Percentiles rank a stretch among this genome's conserved stretches.
These are phyloP conservation scores for Molossus molossus DNA, from an alignment of 2,797 vertebrate species.

Conservation along the genomic window DNA sequence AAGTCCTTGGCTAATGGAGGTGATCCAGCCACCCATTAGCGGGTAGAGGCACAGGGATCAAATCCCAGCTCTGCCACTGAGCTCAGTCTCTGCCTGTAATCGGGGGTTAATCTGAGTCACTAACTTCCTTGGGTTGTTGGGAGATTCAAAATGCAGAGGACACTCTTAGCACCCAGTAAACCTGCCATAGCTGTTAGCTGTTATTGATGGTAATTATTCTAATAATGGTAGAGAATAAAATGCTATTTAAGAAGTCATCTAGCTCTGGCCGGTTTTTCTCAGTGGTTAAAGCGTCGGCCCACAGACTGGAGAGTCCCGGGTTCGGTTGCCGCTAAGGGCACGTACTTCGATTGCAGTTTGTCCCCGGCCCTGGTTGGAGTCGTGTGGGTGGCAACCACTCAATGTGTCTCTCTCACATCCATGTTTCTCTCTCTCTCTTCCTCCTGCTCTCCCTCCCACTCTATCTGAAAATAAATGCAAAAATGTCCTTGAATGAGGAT, in stretches of 20 bases:
- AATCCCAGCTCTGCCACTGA: background rate
- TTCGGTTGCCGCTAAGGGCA: no score
- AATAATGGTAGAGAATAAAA: background rate
- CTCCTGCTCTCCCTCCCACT: no score
- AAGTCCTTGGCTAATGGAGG: background rate
- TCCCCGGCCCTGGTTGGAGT: no score
- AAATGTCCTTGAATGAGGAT: no score
- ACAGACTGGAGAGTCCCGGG: no score
- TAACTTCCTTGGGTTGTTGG: background rate
- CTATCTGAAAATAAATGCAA: no score
- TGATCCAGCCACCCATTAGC: background rate
- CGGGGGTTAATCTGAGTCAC: background rate
- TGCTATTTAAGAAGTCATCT: background rate
- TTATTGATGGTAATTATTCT: background rate
- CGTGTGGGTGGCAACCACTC: no score
- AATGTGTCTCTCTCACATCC: no score
- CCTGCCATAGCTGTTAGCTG: background rate
- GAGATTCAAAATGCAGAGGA: background rate
- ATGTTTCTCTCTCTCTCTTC: no score
- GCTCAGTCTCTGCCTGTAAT: background rate
- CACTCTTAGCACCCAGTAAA: background rate
- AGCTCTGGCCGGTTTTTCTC: background rate
- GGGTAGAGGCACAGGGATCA: background rate
- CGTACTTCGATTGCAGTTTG: no score
- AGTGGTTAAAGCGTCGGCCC: no score